A percentile compares a stretch with the other conserved stretches of the same genome.
These are phyloP conservation scores for Andrena minutula DNA, from an alignment of 2,888 invertebrate genomes.

Conservation along the genomic window DNA sequence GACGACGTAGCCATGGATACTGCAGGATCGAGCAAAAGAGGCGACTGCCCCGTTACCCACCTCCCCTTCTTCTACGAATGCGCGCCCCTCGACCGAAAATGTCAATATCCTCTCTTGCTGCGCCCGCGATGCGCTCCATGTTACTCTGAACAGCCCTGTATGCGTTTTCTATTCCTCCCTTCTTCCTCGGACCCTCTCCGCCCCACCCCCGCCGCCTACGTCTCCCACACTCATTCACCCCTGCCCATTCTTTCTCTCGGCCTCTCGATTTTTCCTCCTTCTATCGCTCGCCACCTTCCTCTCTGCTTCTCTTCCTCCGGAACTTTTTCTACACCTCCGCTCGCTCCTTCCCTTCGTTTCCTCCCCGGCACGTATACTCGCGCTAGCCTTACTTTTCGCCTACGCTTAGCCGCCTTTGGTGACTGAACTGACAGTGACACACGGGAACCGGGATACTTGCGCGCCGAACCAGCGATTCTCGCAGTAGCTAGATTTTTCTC, in stretches of 20 bases:
- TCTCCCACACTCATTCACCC: constrained; percentile 26
- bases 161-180: constrained; percentile 58
- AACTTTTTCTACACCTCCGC: not conserved
- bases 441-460: not conserved
- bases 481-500: no score
- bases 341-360: not conserved
- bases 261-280: not conserved
- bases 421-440: not conserved
- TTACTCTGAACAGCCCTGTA: constrained; percentile 56
- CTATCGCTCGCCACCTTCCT: not conserved
- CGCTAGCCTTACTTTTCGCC: not conserved
- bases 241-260: constrained; percentile 65
- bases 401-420: not conserved
- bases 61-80: constrained; percentile 75
- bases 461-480: not conserved
- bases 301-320: not conserved
- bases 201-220: constrained; percentile 28
- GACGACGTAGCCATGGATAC: constrained; percentile 78
- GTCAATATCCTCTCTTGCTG: constrained; percentile 82
- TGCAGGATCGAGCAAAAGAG: constrained; percentile 76
- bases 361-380: not conserved
- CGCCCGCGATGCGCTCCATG: constrained; percentile 78
- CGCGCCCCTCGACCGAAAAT: constrained; percentile 83
- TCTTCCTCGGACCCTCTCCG: constrained; percentile 44
- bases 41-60: constrained; percentile 75